A percentile compares a stretch with the other conserved stretches of the same genome.
These are phyloP conservation scores for Aselliscus stoliczkanus DNA, from an alignment of 2,797 vertebrate species.

Conservation along the genomic window DNA sequence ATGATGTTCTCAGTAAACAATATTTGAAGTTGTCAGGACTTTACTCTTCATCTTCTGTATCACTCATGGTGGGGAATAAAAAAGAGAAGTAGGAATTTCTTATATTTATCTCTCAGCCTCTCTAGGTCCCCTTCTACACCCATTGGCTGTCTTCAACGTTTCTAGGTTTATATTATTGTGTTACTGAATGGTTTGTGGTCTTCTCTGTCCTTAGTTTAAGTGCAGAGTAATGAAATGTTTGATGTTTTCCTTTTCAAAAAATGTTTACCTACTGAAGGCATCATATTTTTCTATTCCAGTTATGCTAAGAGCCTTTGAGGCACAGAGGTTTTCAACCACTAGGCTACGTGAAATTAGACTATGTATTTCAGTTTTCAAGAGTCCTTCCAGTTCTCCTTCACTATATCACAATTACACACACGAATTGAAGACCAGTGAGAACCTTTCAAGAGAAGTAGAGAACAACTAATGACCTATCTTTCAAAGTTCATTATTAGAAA, in stretches of 20 bases:
- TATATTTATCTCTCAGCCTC: not conserved
- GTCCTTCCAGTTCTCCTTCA: not conserved
- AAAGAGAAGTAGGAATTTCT: not conserved
- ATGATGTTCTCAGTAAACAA: not conserved
- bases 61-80: not conserved
- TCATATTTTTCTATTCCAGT: not conserved
- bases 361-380: not conserved
- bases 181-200: not conserved
- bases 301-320: not conserved
- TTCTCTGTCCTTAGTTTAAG: not conserved
- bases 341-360: not conserved
- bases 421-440: not conserved
- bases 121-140: not conserved
- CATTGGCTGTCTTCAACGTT: not conserved
- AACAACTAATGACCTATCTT: not conserved
- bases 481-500: not conserved
- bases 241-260: not conserved
- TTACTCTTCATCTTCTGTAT: not conserved
- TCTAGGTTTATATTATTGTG: not conserved
- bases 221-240: not conserved
- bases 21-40: not conserved
- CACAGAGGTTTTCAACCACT: not conserved
- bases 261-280: not conserved
- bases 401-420: not conserved
- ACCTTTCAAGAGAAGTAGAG: not conserved